phyloP scores from a whole-genome alignment of 92 coral and sea anemone species.

The Muricea muricata region DNA sequence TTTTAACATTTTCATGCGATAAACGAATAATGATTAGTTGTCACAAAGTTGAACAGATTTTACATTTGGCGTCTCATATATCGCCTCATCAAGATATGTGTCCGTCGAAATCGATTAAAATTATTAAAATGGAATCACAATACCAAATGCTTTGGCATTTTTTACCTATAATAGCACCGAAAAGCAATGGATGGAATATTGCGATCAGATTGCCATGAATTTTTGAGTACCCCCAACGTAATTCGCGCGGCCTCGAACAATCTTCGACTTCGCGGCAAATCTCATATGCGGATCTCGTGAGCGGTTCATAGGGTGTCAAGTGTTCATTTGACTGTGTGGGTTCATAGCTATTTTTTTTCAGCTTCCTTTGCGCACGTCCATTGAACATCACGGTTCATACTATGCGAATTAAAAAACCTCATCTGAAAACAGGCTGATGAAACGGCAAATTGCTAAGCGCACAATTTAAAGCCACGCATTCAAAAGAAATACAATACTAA shows the following conservation, averaged over 20 bases:
- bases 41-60: neutral
- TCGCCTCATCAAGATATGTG: neutral
- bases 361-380: neutral
- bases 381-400: neutral
- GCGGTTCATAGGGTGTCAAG: neutral
- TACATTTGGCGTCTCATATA: neutral
- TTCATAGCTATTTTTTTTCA: neutral
- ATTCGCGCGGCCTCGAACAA: neutral
- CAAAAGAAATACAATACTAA: too few species aligned
- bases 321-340: neutral
- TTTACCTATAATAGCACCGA: neutral
- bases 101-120: neutral
- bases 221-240: neutral
- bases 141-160: neutral
- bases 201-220: neutral
- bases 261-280: neutral
- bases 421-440: too few species aligned
- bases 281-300: neutral
- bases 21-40: neutral
- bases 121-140: constrained; percentile 1
- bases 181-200: neutral
- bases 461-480: too few species aligned
- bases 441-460: too few species aligned
- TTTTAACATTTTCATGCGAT: too few species aligned
- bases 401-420: neutral